These are phyloP conservation scores for Notocelia uddmanniana DNA, from an alignment of 2,888 invertebrate species.

Conservation along the genomic window DNA sequence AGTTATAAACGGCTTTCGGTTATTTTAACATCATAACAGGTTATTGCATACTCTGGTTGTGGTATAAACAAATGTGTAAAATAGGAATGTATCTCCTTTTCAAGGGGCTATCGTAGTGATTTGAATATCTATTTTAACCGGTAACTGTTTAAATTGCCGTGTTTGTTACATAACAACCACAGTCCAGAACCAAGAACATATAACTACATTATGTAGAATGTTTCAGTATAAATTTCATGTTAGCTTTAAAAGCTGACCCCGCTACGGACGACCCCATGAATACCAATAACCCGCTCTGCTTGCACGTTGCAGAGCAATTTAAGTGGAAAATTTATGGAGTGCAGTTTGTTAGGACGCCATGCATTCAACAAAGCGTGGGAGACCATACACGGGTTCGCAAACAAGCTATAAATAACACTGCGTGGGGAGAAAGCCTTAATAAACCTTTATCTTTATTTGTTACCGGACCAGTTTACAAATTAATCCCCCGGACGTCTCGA, in stretches of 20 bases:
- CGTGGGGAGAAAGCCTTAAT: constrained; percentile 41
- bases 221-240: constrained; percentile 13
- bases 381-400: constrained; percentile 34
- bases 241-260: constrained; percentile 22
- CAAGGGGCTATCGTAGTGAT: too few relatives aligned
- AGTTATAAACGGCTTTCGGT: too few relatives aligned
- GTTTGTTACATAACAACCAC: neutral
- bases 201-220: constrained; percentile 7
- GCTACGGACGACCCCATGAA: constrained; percentile 27
- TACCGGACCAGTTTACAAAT: constrained; percentile 28
- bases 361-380: constrained; percentile 37
- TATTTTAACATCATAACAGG: too few relatives aligned
- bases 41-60: too few relatives aligned
- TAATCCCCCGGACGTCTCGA: neutral
- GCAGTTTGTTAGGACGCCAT: constrained; percentile 40
- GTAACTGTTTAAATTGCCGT: too few relatives aligned
- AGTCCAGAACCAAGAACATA: neutral
- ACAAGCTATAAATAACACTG: constrained; percentile 43
- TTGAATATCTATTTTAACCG: too few relatives aligned
- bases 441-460: constrained; percentile 34
- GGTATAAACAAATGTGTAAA: too few relatives aligned
- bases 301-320: constrained; percentile 39
- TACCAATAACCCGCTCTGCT: constrained; percentile 37
- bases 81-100: too few relatives aligned
- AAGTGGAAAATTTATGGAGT: constrained; percentile 39